A percentile compares a stretch with the other conserved stretches of the same genome.
phyloP scores from a whole-genome alignment of 2,113 vertebrate species.

The Pipa parva region DNA sequence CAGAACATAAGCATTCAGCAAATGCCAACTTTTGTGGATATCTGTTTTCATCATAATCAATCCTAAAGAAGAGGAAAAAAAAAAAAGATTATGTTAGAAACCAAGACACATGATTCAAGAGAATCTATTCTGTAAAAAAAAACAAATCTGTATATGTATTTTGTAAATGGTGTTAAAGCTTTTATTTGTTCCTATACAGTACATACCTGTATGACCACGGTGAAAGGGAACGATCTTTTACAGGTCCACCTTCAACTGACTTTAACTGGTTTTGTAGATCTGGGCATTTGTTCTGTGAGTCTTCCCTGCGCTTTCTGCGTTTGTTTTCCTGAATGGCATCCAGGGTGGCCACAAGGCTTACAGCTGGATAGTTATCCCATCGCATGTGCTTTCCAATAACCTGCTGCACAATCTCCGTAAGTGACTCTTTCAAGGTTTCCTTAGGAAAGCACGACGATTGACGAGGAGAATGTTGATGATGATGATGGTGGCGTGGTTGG shows the following conservation, averaged over 20 bases:
- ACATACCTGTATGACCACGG: conserved; percentile 74
- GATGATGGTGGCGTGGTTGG: not conserved
- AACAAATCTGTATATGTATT: too few relatives aligned
- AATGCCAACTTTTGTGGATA: conserved; percentile 63
- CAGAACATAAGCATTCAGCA: conserved; percentile 74
- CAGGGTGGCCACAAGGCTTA: conserved; percentile 53
- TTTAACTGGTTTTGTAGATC: conserved; percentile 36
- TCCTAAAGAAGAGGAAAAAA: conserved; percentile 51
- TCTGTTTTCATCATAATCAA: conserved; percentile 49
- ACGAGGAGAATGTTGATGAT: not conserved
- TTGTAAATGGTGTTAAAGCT: too few relatives aligned
- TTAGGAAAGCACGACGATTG: conserved; percentile 47
- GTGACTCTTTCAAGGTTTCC: conserved; percentile 35
- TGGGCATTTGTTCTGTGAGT: conserved; percentile 32
- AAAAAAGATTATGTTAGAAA: not conserved
- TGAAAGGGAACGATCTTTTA: conserved; percentile 69
- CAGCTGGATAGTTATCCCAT: conserved; percentile 48
- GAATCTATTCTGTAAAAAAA: not conserved
- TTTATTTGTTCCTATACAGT: too few relatives aligned
- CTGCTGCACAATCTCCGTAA: not conserved
- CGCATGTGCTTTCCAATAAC: conserved; percentile 43
- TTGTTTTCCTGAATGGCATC: conserved; percentile 27
- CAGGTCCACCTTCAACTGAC: conserved; percentile 1
- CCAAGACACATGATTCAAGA: too few relatives aligned
- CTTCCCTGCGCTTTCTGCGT: not conserved